phyloP scores from a whole-genome alignment of 1,140 invertebrate genomes.

The Drosophila punjabiensis region DNA sequence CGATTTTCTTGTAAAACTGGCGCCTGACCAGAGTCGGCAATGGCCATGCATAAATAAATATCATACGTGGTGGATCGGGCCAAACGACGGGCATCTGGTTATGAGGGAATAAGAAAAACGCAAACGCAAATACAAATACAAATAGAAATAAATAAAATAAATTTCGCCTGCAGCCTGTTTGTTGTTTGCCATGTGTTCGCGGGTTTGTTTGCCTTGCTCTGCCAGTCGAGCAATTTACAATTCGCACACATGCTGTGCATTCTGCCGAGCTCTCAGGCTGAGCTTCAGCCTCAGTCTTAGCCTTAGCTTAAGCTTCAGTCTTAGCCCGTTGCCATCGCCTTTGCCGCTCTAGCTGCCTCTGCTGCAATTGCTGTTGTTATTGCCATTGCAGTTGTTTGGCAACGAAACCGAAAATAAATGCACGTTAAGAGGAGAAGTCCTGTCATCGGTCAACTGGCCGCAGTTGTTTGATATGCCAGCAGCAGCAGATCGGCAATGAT shows the following conservation, averaged over 20 bases:
- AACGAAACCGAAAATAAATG: slow-evolving; percentile 82
- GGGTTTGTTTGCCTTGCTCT: slow-evolving; percentile 55
- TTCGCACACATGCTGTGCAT: slow-evolving; percentile 79
- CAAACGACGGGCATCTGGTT: slow-evolving; percentile 46
- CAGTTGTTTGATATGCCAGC: slow-evolving; percentile 78
- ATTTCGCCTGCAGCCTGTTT: slow-evolving; percentile 71
- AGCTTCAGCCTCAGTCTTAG: not conserved
- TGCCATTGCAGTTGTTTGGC: slow-evolving; percentile 51
- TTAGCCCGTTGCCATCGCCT: not conserved
- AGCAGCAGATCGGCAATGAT: slow-evolving; percentile 9
- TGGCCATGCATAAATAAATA: slow-evolving; percentile 73
- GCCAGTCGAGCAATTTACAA: slow-evolving; percentile 76
- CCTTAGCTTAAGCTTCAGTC: not conserved
- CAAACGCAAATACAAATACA: slow-evolving; percentile 62
- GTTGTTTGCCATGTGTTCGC: slow-evolving; percentile 55
- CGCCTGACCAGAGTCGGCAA: slow-evolving; percentile 44
- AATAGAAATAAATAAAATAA: slow-evolving; percentile 67
- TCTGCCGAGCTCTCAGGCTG: not conserved
- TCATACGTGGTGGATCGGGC: slow-evolving; percentile 51
- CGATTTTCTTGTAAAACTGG: slow-evolving; percentile 63
- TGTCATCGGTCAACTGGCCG: slow-evolving; percentile 76
- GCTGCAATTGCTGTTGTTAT: slow-evolving; percentile 20
- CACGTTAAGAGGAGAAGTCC: slow-evolving; percentile 67
- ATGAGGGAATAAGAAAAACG: slow-evolving; percentile 46
- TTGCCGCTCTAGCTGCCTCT: slow-evolving; percentile 31